A percentile compares a stretch with the other conserved stretches of the same genome.
Conservation (phyloP, 2,113 vertebrate genomes). For the Neodontobutis hainanensis region DNA sequence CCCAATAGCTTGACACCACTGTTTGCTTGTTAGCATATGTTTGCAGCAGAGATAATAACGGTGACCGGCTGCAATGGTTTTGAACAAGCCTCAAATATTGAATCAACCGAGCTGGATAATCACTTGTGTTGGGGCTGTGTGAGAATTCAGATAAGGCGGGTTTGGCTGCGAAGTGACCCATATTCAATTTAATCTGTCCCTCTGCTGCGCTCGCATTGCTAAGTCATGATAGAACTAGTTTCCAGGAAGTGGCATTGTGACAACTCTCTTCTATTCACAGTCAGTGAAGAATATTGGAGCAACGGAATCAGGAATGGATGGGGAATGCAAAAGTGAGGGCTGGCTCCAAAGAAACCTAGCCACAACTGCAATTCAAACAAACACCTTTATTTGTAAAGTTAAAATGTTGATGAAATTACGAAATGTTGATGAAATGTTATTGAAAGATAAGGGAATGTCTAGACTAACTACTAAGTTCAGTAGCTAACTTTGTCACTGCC, state of each 20-base stretch:
- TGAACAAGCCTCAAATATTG: conserved; percentile 46
- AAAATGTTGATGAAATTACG: too few relatives aligned
- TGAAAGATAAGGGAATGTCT: too few relatives aligned
- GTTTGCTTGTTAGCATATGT: conserved; percentile 44
- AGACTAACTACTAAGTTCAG: too few relatives aligned
- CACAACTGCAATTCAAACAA: too few relatives aligned
- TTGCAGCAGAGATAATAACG: conserved; percentile 35
- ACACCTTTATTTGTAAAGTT: too few relatives aligned
- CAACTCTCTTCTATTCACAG: too few relatives aligned
- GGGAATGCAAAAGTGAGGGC: too few relatives aligned
- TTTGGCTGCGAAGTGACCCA: conserved; percentile 63
- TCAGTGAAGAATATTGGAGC: too few relatives aligned
- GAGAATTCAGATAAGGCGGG: conserved; percentile 65
- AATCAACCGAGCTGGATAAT: conserved; percentile 49
- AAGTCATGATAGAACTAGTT: conserved; percentile 16
- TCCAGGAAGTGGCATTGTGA: conserved; percentile 19
- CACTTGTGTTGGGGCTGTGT: conserved; percentile 50
- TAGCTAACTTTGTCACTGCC: too few relatives aligned
- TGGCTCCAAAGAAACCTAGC: too few relatives aligned
- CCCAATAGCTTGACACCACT: conserved; percentile 13
- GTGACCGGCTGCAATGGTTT: conserved; percentile 43
- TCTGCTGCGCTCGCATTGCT: conserved; percentile 26
- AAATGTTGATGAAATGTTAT: too few relatives aligned
- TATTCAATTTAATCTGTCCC: conserved; percentile 55
- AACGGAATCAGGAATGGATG: too few relatives aligned